These are phyloP conservation scores for Nicator chloris DNA, from an alignment of 2,113 vertebrate species.

Conservation along the genomic window DNA sequence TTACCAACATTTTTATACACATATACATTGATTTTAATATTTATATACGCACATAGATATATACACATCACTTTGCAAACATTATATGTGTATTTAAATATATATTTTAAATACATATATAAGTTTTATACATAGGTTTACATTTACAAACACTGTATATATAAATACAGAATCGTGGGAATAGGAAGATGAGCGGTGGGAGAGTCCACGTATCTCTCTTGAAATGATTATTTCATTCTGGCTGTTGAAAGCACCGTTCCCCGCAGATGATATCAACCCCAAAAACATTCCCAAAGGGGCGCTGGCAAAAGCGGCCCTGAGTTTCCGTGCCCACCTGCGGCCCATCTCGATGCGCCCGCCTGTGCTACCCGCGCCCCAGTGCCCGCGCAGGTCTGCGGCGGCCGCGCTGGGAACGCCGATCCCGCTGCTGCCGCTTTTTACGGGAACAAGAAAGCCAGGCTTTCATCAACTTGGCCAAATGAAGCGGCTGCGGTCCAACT, in stretches of 20 bases:
- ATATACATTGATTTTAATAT: not conserved
- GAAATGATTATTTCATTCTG: not conserved
- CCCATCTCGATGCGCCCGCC: not conserved
- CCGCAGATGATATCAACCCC: not conserved
- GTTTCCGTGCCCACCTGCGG: not conserved
- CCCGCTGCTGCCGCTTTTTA: not conserved
- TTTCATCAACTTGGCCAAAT: not conserved
- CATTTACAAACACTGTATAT: not conserved
- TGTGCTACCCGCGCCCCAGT: accelerated
- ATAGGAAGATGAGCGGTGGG: not conserved
- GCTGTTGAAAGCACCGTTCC: not conserved
- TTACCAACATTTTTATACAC: not conserved
- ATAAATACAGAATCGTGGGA: not conserved
- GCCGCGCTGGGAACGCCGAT: not conserved
- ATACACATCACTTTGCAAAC: not conserved
- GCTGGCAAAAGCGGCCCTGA: not conserved
- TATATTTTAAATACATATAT: not conserved
- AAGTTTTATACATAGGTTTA: not conserved
- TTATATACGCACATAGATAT: too few relatives aligned
- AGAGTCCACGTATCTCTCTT: not conserved
- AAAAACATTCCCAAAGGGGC: not conserved
- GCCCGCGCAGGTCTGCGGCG: not conserved
- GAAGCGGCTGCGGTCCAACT: not conserved
- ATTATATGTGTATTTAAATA: not conserved
- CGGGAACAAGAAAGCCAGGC: not conserved